Evolutionary conservation across 2,888 invertebrate genomes (phyloP), one percentile per base, ranked within the genome.

Genomic region (Malthinus seriepunctatus): DNA sequence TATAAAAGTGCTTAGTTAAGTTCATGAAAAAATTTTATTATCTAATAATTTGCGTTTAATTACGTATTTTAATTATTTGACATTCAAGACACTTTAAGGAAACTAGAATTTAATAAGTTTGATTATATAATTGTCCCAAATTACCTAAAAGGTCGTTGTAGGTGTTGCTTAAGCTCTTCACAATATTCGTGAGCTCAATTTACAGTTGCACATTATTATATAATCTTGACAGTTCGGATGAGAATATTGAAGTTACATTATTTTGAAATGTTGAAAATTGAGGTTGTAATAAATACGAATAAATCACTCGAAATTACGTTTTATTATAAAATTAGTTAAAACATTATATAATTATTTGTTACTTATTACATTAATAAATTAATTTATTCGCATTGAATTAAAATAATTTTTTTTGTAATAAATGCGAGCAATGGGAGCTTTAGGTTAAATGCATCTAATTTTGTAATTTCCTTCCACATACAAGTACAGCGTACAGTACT

Each of bases 101-200:
- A 23, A 23, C 23, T 23, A 42, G 14, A 42, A 42, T 42, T 42
- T 42, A 42, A 42, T 42, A 42, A 14, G 23, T 37, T 54, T 63
- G 56, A 52, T 69, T 71, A 69, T 70, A 70, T 68, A 70, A 70
- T 69, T 14, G 39, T 71, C 67, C 69, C 68, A 64, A 69, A 71
- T 71, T 68, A 65, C 66, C 68, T 60, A 64, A 72, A 71, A 72
- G 71, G 71, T 72, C 71, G 71, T 67, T 10, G 56, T 59, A 69
- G 70, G 69, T 69, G 69, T 73, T 73, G 64, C 70, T 68, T 66
- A 68, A 71, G 49, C 38, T 56, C 46, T 54, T 46, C 54, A 61
- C 69, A 72, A 69, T 55, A 55, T 66, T 63, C 60, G 62, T 69
- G 69, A 63, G 64, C 70, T 68, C 70, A 68, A 69, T 70, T 70